Evolutionary conservation across 2,888 invertebrate species (phyloP), one percentile per base, ranked within the genome.

Genomic region (Aphodius sticticus): DNA sequence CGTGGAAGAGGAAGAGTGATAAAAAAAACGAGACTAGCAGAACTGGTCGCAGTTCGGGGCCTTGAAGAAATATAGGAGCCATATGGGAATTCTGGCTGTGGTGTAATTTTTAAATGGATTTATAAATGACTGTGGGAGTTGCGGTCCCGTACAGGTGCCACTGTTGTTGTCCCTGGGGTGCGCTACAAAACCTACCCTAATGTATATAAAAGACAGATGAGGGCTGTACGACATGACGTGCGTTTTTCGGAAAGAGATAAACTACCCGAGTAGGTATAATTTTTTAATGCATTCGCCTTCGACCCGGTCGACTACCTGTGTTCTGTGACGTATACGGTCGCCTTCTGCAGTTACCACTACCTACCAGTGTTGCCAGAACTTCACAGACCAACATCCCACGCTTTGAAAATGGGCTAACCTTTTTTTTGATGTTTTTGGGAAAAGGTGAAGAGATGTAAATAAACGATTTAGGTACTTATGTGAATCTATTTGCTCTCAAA

Each of bases 71-170:
- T 53, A 53, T 53, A 53, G 53, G 53, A 53, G 53, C 53, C 53
- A 53, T 53, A 53, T 53, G 53, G 53, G 53, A 53, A 53, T 53
- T 26, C 26, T 53, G 53, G 53, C 12, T 15, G 74, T 69, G 70
- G 76, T 77, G 79, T 77, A 79, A 79, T 79, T 79, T 79, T 79
- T 79, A 79, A 79, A 77, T 79, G 79, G 79, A 79, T 77, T 79
- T 79, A 79, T 77, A 79, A 79, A 79, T 79, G 77, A 74, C 72
- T 79, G 79, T 79, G 79, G 79, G 79, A 79, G 79, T 79, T 38
- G 69, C 74, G 76, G 77, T 72, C 37, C 69, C 9, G 69, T 77
- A 79, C 79, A 79, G 79, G 79, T 79, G 79, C 77, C 77, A 77
- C 38, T 79, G 79, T 79, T 76, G 69, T 77, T 75, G 69, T 79